Evolutionary conservation across 2,888 invertebrate genomes (phyloP).

Genomic region (Anorthoa munda): DNA sequence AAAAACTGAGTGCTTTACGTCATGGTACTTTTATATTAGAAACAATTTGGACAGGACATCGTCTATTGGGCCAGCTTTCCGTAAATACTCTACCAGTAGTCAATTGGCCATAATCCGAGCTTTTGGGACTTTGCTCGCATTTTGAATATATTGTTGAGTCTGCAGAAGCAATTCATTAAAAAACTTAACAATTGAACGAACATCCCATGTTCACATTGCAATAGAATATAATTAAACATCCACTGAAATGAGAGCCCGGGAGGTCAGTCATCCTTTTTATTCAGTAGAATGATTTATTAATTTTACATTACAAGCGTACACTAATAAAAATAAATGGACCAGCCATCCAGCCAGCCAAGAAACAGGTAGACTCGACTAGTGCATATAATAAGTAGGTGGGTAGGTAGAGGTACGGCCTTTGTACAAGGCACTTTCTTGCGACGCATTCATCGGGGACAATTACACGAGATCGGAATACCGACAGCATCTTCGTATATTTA

Average conservation of each 20-base stretch:
- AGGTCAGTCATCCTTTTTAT: conserved; percentile 51
- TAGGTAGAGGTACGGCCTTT: conserved; percentile 48
- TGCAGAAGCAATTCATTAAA: not conserved
- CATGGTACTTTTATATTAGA: too few species aligned
- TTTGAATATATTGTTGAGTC: not conserved
- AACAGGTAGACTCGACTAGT: conserved; percentile 48
- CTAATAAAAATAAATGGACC: conserved; percentile 49
- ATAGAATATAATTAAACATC: conserved; percentile 31
- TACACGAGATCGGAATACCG: conserved; percentile 77
- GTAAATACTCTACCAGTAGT: not conserved
- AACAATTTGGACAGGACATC: too few species aligned
- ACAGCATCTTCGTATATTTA: conserved; percentile 76
- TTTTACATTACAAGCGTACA: conserved; percentile 55
- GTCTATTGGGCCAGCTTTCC: not conserved
- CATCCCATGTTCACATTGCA: conserved; percentile 7
- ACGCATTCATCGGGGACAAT: conserved; percentile 72
- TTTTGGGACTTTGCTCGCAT: too few species aligned
- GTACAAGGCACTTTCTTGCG: conserved; percentile 69
- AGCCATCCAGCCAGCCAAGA: conserved; percentile 42
- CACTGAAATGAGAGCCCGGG: conserved; percentile 26
- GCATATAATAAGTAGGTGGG: conserved; percentile 24
- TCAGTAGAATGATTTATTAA: conserved; percentile 57
- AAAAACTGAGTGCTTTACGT: too few species aligned
- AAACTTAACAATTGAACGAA: not conserved
- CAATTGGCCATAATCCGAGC: not conserved